Evolutionary conservation across 2,113 vertebrate genomes (phyloP), one percentile per base, ranked within the genome.

Genomic region (Tichodroma muraria): DNA sequence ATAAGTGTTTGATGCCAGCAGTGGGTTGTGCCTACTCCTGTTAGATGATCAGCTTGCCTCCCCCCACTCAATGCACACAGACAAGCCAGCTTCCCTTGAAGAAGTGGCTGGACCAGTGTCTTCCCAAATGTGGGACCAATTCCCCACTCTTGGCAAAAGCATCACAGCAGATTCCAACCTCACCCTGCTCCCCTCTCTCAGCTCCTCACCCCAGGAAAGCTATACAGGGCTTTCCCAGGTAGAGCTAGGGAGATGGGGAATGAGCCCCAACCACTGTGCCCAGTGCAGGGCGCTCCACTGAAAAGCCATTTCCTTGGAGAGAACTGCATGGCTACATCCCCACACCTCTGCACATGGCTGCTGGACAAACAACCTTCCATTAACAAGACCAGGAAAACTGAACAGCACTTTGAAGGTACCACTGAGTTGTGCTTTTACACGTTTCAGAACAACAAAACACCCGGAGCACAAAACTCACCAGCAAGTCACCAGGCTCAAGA

Each of bases 381-480:
- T 11, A 21, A 13, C n/a, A 50, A 59, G 38, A 49, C 0, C 2
- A 13, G 15, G 24, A 31, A 70, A 65, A 85, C 38, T 1, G n/a
- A 78, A 33, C 18, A n/a, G 6, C n/a, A 28, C 17, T 81, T 24
- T 3, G 24, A 19, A 64, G 0, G 0, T 4, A 15, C 12, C 13
- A 12, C 44, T 15, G 30, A 27, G 33, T 11, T 3, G 2, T 14
- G 31, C 17, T 53, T 56, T 25, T 3, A 52, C 7, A 8, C 1
- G 4, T 14, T 73, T 37, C 20, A 15, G 49, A 16, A 44, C 10
- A 23, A 44, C 40, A 17, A 4, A 2, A 75, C 10, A 19, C 24
- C 8, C 7, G 9, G 18, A 68, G 50, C 28, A 23, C n/a, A 56
- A 57, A 93, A 85, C 11, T 42, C 38, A 24, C 16, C 20, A 68